Evolutionary conservation across 2,113 vertebrate species (phyloP).

Genomic region (Cyphomyrus plagiostoma): DNA sequence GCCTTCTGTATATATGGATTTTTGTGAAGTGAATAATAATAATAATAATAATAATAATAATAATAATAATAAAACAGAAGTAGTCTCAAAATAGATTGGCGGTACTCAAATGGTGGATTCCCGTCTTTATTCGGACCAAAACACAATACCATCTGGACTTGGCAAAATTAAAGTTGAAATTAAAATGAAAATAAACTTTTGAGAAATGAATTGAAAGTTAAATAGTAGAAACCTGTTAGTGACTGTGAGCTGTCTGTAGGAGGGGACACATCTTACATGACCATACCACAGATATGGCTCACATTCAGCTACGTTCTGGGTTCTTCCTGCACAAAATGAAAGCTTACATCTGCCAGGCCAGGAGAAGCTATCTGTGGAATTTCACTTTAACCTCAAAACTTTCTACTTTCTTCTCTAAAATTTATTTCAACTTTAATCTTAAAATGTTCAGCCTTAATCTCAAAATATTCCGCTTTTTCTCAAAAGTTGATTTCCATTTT

Average conservation of each 20-base stretch:
- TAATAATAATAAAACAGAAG: neutral
- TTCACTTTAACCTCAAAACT: neutral
- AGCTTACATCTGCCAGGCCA: neutral
- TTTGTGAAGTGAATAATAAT: neutral
- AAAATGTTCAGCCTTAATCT: neutral
- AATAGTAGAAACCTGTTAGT: neutral
- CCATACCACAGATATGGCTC: neutral
- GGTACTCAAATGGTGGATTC: no score
- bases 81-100: neutral
- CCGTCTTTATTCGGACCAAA: neutral
- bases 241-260: neutral
- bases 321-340: neutral
- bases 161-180: neutral
- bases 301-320: neutral
- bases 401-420: neutral
- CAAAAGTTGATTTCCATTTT: neutral
- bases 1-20: neutral
- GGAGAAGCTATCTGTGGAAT: neutral
- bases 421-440: neutral
- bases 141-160: neutral
- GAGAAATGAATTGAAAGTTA: neutral
- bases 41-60: no score
- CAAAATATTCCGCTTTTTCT: neutral
- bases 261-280: no score
- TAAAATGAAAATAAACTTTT: neutral